Conservation (phyloP, 2,113 vertebrate genomes). For the Hemichromis elongatus region DNA sequence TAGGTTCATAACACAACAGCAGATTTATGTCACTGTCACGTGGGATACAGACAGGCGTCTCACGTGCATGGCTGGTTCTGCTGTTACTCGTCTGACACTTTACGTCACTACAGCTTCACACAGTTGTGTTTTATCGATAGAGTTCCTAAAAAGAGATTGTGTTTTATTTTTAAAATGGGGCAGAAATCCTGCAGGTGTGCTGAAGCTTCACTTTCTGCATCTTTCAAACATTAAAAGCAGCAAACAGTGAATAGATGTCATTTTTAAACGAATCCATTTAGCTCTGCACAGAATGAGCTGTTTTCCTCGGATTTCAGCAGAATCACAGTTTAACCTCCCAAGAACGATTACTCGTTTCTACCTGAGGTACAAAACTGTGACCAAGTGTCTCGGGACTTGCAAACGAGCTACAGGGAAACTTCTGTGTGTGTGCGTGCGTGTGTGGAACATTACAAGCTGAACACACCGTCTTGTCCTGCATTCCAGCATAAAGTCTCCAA, state of each 20-base stretch:
- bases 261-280: background rate
- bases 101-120: too few species aligned
- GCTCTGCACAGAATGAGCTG: background rate
- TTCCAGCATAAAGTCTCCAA: conserved; percentile 97
- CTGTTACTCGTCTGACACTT: background rate
- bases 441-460: conserved; percentile 86
- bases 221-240: background rate
- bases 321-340: background rate
- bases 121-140: fast-evolving
- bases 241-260: background rate
- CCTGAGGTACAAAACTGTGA: background rate
- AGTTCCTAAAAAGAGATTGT: background rate
- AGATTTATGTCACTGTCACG: background rate
- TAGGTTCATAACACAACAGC: background rate
- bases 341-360: background rate
- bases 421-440: background rate
- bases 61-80: fast-evolving
- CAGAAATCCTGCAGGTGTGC: background rate
- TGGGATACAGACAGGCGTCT: background rate
- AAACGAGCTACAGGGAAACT: background rate
- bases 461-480: conserved; percentile 85
- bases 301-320: background rate
- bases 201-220: background rate
- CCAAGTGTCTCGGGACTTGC: background rate
- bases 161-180: background rate